Conservation (phyloP, 2,888 invertebrate genomes). For the Lasioglossum morio region DNA sequence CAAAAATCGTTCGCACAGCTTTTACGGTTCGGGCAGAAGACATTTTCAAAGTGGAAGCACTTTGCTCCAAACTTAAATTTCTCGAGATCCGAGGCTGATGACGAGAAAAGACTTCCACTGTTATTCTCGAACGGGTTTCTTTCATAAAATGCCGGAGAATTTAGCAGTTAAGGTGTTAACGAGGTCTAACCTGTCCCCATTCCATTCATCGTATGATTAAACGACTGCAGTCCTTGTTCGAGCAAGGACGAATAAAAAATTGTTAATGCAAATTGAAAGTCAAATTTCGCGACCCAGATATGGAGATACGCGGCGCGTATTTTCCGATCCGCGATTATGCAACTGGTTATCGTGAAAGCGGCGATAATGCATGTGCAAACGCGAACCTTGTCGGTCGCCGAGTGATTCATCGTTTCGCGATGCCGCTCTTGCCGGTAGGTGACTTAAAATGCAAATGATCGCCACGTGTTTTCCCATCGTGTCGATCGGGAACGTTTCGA, state of each 20-base stretch:
- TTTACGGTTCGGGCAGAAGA: too few relatives aligned
- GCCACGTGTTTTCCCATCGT: constrained; percentile 9
- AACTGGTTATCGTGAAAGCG: constrained; percentile 39
- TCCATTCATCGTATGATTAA: not conserved
- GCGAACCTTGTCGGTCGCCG: constrained; percentile 7
- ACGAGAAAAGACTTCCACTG: not conserved
- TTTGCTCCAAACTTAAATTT: not conserved
- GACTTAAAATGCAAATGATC: constrained; percentile 45
- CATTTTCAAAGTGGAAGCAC: not conserved
- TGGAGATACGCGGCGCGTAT: not conserved
- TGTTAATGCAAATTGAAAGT: not conserved
- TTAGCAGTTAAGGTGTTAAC: not conserved
- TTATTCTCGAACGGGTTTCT: not conserved
- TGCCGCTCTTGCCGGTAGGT: constrained; percentile 35
- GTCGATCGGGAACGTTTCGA: not conserved
- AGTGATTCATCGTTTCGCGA: constrained; percentile 56
- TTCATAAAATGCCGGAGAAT: not conserved
- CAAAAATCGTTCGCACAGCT: too few relatives aligned
- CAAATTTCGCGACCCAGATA: constrained; percentile 5
- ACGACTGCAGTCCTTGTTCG: not conserved
- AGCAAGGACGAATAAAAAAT: not conserved
- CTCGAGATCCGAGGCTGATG: too few relatives aligned
- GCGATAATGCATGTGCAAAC: not conserved
- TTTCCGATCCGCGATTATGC: constrained; percentile 35
- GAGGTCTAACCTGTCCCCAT: not conserved